These are phyloP conservation scores for Digitonthophagus gazella DNA, from an alignment of 2,888 invertebrate genomes.

Conservation along the genomic window DNA sequence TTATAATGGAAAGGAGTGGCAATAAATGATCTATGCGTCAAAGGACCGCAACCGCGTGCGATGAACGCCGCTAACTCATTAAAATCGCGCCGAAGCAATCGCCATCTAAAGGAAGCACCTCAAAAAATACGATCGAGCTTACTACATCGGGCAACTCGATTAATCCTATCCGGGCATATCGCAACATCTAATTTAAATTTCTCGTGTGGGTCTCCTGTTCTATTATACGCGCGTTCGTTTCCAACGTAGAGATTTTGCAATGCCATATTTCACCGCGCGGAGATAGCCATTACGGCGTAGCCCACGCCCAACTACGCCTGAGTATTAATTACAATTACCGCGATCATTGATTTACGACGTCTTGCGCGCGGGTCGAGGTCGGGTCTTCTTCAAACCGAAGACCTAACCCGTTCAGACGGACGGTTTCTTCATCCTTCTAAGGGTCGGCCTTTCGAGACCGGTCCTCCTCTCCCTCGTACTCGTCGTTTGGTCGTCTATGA, in stretches of 20 bases:
- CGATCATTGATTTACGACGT: not conserved
- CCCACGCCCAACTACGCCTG: not conserved
- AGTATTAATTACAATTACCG: not conserved
- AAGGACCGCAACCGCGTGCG: not conserved
- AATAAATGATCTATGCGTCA: not conserved
- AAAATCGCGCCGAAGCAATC: not conserved
- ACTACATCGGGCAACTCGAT: not conserved
- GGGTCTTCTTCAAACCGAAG: not conserved
- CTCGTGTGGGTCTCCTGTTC: not conserved
- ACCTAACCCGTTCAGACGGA: not conserved
- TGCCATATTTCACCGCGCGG: not conserved
- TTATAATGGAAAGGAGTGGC: not conserved
- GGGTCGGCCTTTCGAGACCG: too few species aligned
- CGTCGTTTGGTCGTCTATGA: not conserved
- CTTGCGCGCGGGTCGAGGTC: not conserved
- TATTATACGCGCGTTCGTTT: not conserved
- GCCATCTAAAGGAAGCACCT: not conserved
- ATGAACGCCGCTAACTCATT: not conserved
- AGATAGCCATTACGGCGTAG: not conserved
- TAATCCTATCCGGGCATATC: not conserved
- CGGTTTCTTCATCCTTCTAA: not conserved
- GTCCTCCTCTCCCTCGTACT: too few species aligned
- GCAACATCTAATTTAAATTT: not conserved
- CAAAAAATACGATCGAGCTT: not conserved
- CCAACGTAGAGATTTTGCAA: not conserved